phyloP scores from a whole-genome alignment of 1,140 invertebrate species.

The Drosophila grimshawi region DNA sequence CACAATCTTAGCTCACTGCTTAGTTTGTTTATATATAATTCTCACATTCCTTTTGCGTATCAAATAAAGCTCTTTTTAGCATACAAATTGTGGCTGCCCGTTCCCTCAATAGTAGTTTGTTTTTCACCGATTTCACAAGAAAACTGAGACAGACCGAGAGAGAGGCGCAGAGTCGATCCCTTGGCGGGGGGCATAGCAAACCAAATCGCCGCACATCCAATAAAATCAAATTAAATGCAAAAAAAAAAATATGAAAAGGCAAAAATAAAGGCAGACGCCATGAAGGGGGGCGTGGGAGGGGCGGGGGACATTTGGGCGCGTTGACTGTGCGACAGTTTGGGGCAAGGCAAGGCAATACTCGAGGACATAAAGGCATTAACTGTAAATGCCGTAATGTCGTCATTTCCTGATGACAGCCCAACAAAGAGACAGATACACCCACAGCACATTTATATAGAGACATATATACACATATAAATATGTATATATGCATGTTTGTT shows the following conservation, averaged over 20 bases:
- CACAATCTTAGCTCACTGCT: background rate
- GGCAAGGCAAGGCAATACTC: conserved; percentile 43
- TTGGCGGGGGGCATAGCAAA: background rate
- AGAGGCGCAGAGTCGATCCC: background rate
- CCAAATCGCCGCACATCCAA: conserved; percentile 46
- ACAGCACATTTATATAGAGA: conserved; percentile 20
- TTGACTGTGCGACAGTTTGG: conserved; percentile 33
- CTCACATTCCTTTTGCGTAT: conserved; percentile 1
- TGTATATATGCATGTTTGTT: conserved; percentile 8
- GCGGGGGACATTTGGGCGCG: background rate
- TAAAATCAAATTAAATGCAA: conserved; percentile 79
- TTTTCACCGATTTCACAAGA: background rate
- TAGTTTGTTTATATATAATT: conserved; percentile 1
- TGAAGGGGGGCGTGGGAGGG: background rate
- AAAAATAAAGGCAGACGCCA: conserved; percentile 17
- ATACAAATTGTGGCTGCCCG: conserved; percentile 28
- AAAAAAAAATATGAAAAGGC: conserved; percentile 50
- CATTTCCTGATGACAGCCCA: conserved; percentile 76
- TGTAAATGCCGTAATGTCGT: conserved; percentile 80
- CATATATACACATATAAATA: conserved; percentile 17
- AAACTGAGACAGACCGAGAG: background rate
- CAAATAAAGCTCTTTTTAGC: conserved; percentile 35
- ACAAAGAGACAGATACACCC: conserved; percentile 24
- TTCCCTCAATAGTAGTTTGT: conserved; percentile 30
- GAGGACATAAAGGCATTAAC: conserved; percentile 78